Evolutionary conservation across 2,113 vertebrate genomes (phyloP).

Genomic region (Caretta caretta): DNA sequence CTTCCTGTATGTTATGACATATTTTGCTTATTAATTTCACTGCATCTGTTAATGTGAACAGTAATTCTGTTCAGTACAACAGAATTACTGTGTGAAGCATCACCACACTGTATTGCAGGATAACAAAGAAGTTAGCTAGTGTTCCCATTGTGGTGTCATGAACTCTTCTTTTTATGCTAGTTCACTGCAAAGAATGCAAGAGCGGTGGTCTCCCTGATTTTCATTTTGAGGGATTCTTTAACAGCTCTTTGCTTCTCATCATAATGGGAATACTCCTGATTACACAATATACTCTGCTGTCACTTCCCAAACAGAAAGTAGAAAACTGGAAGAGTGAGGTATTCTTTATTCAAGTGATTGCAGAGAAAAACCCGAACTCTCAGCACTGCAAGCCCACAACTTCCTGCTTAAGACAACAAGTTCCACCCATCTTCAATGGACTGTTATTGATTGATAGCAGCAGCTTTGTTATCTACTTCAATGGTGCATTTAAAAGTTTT

Average conservation of each 20-base stretch:
- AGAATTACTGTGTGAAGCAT: fast-evolving
- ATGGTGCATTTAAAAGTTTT: not conserved
- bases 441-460: not conserved
- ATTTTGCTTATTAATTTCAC: not conserved
- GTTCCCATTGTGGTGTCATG: not conserved
- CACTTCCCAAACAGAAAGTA: not conserved
- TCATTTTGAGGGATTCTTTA: not conserved
- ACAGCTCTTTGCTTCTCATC: not conserved
- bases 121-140: not conserved
- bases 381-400: not conserved
- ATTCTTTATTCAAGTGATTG: not conserved
- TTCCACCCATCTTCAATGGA: too few relatives aligned
- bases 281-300: not conserved
- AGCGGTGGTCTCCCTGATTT: not conserved
- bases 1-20: not conserved
- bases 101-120: fast-evolving
- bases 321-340: not conserved
- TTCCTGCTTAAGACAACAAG: not conserved
- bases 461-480: not conserved
- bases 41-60: fast-evolving
- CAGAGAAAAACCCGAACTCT: not conserved
- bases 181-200: not conserved
- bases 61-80: not conserved
- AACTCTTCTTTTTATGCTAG: not conserved
- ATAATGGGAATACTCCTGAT: not conserved